Evolutionary conservation across 2,113 vertebrate genomes (phyloP), one percentile per base, ranked within the genome.

Genomic region (Antigone vipio): DNA sequence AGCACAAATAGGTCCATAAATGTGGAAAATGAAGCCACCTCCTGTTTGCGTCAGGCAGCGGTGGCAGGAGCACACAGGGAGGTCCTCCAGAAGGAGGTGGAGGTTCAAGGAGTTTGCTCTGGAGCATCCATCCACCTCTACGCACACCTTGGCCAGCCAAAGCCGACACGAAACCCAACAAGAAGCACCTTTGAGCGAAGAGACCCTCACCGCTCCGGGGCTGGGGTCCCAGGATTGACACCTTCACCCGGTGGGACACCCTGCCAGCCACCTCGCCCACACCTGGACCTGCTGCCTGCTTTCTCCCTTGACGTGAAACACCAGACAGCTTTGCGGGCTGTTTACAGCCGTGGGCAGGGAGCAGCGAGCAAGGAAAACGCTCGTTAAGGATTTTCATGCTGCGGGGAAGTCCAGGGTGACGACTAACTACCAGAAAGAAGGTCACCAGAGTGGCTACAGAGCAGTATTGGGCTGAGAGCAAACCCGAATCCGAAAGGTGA

Each of bases 61-160:
- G 49, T 0, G 17, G 40, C 15, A 45, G 56, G 24, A 84, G 45
- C 15, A 19, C n/a, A 3, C 26, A 8, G 44, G 8, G 71, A 60
- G 10, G 35, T 50, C 12, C 49, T 74, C n/a, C 47, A 53, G 63
- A 44, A 75, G 58, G 56, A 76, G 47, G 15, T 16, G 32, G 27
- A 53, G 23, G 63, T 47, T 26, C 19, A 55, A 68, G 29, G 50
- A 58, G 44, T 23, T 52, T 21, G 27, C 16, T 55, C 23, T 17
- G 35, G 32, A 38, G 40, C 21, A 8, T 4, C 5, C 34, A 3
- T 16, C 1, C 3, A 80, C 32, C 74, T 52, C 55, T 17, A 5
- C 0, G 1, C 34, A 16, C 27, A 56, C 49, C 44, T 52, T 47
- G 55, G 29, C 29, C 35, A 27, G n/a, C 5, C 0, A 0, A 56